Base-by-base conservation (phyloP, 2,888 invertebrate genomes). In the Agrochola lychnidis region DNA sequence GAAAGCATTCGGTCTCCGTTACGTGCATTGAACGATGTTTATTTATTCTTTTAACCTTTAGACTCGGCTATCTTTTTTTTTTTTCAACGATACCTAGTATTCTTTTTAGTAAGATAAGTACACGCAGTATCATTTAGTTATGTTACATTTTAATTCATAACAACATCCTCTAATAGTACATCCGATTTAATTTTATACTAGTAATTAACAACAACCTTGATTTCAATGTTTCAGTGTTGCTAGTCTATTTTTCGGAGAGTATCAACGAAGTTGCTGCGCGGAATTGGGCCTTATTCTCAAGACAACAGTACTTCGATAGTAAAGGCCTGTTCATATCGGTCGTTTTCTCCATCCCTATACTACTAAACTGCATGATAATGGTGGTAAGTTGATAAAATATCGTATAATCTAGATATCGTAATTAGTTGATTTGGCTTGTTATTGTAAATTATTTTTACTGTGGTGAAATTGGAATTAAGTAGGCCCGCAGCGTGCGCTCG, bases 281-380 rank as follows among this genome's bases (percentile, higher is more conserved):
- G 83, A 98, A 99, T 94, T 99, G 99, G 99, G 97, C 98, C 89
- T 96, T 98, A 78, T 99, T 99, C 94, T 98, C 99, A 0, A 97
- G 98, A 88, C 99, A 99, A 90, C 99, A 99, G 92, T 99, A 99
- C 94, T 99, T 99, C 94, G 99, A 99, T 94, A 98, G 98, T 90
- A 98, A 98, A 95, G 99, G 99, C 36, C 97, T 99, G 72, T 99
- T 99, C 93, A 99, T 99, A 97, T 99, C 99, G 0, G 97, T 99
- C 19, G 98, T 99, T 40, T 99, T 99, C 95, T 99, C 99, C n/a
- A 98, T 98, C 92, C 99, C 99, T 40, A 98, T 99, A 90, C 97
- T 99, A 77, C 97, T 99, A 72, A 99, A 99, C 95, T 99, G 99
- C 93, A 98, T 99, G 98, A 97, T 99, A 85, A 98, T 99, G 97